phyloP scores from a whole-genome alignment of 2,888 invertebrate species.

The Melanophora roralis region DNA sequence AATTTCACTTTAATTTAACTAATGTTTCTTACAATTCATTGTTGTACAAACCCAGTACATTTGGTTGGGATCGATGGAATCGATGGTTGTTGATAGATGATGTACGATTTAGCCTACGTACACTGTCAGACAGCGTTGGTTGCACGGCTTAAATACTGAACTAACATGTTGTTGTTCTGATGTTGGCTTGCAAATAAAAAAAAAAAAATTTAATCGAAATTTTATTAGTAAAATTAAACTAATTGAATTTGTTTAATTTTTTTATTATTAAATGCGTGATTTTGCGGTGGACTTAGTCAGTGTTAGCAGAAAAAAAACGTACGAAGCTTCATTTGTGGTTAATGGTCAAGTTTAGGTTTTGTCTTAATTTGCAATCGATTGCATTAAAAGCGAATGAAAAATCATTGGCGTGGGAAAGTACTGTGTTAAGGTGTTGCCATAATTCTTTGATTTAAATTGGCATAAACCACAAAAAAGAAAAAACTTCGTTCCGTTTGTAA shows the following conservation, averaged over 20 bases:
- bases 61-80: neutral
- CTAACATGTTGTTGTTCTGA: neutral
- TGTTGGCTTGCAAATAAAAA: constrained; percentile 1
- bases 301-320: neutral
- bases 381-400: neutral
- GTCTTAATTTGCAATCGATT: neutral
- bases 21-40: constrained; percentile 47
- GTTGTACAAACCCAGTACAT: constrained; percentile 13
- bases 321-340: neutral
- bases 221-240: constrained; percentile 42
- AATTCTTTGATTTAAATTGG: too few species aligned
- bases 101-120: neutral
- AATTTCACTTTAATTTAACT: constrained; percentile 60
- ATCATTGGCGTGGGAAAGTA: neutral
- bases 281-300: constrained; percentile 1
- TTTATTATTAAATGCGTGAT: constrained; percentile 37
- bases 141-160: neutral
- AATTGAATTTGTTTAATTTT: constrained; percentile 35
- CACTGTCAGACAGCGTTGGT: neutral
- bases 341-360: neutral
- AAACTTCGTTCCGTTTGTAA: too few species aligned
- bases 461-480: too few species aligned
- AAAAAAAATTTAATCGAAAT: constrained; percentile 25
- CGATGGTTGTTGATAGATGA: neutral
- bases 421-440: neutral